These are phyloP conservation scores for Nasalis larvatus DNA, from an alignment of 2,113 vertebrate species.

Conservation along the genomic window DNA sequence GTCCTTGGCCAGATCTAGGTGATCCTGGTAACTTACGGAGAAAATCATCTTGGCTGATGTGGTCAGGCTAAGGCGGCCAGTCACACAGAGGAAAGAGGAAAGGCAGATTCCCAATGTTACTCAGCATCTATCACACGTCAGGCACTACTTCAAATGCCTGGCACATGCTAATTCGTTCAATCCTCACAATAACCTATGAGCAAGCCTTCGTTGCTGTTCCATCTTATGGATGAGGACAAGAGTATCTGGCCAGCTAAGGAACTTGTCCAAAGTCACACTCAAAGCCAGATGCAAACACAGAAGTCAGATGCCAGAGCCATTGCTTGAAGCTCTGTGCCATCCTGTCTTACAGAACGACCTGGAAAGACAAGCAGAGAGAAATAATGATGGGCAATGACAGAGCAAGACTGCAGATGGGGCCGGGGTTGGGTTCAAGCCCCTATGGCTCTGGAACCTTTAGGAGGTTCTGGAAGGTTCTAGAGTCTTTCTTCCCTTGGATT, in stretches of 20 bases:
- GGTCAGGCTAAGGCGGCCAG: not conserved
- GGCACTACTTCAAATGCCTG: not conserved
- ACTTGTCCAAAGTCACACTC: not conserved
- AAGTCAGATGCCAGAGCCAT: not conserved
- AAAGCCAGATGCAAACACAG: not conserved
- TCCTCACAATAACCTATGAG: not conserved
- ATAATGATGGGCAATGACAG: too few relatives aligned
- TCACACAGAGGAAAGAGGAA: not conserved
- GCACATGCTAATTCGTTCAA: fast-evolving
- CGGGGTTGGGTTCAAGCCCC: not conserved
- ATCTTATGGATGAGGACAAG: not conserved
- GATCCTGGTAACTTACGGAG: not conserved
- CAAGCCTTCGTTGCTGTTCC: not conserved
- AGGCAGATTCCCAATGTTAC: fast-evolving
- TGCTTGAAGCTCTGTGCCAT: not conserved
- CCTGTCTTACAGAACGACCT: not conserved
- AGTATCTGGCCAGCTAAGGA: not conserved
- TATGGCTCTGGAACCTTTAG: not conserved
- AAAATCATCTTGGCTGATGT: not conserved
- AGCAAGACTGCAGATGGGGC: not conserved
- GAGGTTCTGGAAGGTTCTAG: conserved; percentile 6
- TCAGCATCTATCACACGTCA: not conserved
- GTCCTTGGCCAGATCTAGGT: not conserved
- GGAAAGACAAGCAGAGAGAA: not conserved
- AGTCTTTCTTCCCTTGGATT: not conserved